Percentiles rank a stretch among this genome's conserved stretches.
Conservation (phyloP, 2,888 invertebrate species). For the Dermolepida albohirtum region DNA sequence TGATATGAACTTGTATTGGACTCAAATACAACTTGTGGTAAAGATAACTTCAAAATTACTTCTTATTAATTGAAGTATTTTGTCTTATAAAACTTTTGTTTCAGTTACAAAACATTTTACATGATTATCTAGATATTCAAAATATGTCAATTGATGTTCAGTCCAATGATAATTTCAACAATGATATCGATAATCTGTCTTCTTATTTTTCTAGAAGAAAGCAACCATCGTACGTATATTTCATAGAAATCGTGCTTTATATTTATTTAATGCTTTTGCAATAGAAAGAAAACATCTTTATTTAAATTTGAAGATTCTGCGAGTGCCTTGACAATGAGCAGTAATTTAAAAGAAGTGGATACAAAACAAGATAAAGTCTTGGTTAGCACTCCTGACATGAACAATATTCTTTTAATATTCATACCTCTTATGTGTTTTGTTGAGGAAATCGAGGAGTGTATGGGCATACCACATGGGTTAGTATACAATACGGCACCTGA, state of each 20-base stretch:
- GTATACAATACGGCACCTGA: background rate
- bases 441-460: constrained; percentile 82
- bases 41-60: constrained; percentile 57
- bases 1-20: constrained; percentile 86
- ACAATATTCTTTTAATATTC: constrained; percentile 82
- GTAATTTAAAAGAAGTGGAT: constrained; percentile 54
- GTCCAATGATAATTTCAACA: constrained; percentile 59
- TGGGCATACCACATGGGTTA: constrained; percentile 69
- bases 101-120: constrained; percentile 84
- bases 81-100: constrained; percentile 20
- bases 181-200: constrained; percentile 68
- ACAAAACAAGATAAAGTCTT: constrained; percentile 69
- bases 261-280: constrained; percentile 3
- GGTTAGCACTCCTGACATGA: constrained; percentile 82
- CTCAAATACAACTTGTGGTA: constrained; percentile 89
- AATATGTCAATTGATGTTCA: constrained; percentile 76
- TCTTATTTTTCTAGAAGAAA: constrained; percentile 68
- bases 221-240: constrained; percentile 61
- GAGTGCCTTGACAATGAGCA: constrained; percentile 61
- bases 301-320: constrained; percentile 79
- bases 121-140: constrained; percentile 89
- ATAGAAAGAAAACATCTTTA: constrained; percentile 70
- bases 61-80: no score
- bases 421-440: constrained; percentile 86
- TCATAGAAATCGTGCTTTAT: background rate